A percentile compares a stretch with the other conserved stretches of the same genome.
Evolutionary conservation across 2,113 vertebrate species (phyloP).

Genomic region (Sinocyclocheilus grahami): DNA sequence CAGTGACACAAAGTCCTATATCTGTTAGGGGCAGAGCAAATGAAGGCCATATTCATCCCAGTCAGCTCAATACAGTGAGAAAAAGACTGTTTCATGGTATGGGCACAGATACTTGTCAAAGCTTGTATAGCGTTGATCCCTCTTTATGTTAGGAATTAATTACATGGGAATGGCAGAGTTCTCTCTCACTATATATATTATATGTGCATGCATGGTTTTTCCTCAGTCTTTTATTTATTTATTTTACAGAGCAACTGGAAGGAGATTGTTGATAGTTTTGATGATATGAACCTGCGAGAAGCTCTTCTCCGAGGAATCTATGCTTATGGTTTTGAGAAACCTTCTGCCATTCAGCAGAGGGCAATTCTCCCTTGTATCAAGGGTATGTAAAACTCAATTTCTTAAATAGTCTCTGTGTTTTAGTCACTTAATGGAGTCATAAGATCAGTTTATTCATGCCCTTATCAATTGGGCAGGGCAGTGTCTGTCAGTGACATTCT

Average conservation of each 20-base stretch:
- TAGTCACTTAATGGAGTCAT: background rate
- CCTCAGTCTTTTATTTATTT: no score
- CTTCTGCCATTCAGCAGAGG: constrained; percentile 92
- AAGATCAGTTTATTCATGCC: constrained; percentile 32
- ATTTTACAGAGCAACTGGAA: constrained; percentile 86
- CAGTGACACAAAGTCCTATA: constrained; percentile 55
- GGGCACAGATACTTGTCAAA: constrained; percentile 43
- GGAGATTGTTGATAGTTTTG: constrained; percentile 89
- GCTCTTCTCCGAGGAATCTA: constrained; percentile 90
- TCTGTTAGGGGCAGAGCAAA: constrained; percentile 62
- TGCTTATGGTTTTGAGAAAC: constrained; percentile 94
- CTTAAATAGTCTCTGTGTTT: background rate
- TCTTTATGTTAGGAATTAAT: no score
- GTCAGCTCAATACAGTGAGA: constrained; percentile 60
- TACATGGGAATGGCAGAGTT: no score
- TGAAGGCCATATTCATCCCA: constrained; percentile 66
- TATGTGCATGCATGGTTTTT: no score
- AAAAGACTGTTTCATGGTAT: constrained; percentile 67
- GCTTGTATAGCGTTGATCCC: no score
- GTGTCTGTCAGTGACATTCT: constrained; percentile 52
- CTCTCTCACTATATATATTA: no score
- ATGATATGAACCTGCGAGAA: constrained; percentile 89
- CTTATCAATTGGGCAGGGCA: constrained; percentile 65
- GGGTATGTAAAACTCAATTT: constrained; percentile 73
- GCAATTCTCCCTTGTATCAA: constrained; percentile 97